Base-by-base conservation (phyloP, 1,140 invertebrate species). In the Drosophila tristis region DNA sequence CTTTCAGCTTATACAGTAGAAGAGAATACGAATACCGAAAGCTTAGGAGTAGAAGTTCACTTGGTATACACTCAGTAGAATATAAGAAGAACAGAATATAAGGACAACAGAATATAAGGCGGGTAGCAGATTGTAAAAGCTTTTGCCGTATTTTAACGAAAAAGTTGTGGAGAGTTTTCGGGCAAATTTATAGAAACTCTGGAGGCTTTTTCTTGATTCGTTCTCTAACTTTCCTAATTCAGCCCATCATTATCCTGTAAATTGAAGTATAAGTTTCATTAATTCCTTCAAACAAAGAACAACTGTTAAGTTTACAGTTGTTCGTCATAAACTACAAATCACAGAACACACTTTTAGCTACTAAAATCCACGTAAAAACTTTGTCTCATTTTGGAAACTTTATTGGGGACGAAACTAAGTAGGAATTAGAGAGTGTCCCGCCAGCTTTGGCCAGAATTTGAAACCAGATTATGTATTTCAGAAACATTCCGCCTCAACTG, bases 401-500 rank as follows among this genome's bases (percentile, higher is more conserved):
- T 78, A 85, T 81, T 81, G 74, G 64, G 61, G 16, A 74, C 70
- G 44, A 64, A 57, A 64, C 70, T 74, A 58, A 74, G 71, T 49
- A 16, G 15, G 48, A 74, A 74, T 75, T 74, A 72, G 35, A 13
- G 35, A 13, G 11, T 1, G 51, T 72, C 55, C 16, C 25, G 23
- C 45, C 48, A 15, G n/a, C 51, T 39, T 20, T 20, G 26, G 58
- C 23, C 64, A 49, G 58, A 44, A 29, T 51, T 50, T 15, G 35
- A 50, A 57, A 44, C 55, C 55, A 35, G 35, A 53, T 80, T 66
- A 11, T 11, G 31, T 35, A 26, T 51, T 86, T 76, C 43, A 53
- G 51, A 51, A 77, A 66, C 65, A 74, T 66, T 39, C 25, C 15
- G 56, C 56, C 70, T 76, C 78, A 86, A 74, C 66, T 86, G 80